These are phyloP conservation scores for Empis stercorea DNA, from an alignment of 2,888 invertebrate species.

Conservation along the genomic window DNA sequence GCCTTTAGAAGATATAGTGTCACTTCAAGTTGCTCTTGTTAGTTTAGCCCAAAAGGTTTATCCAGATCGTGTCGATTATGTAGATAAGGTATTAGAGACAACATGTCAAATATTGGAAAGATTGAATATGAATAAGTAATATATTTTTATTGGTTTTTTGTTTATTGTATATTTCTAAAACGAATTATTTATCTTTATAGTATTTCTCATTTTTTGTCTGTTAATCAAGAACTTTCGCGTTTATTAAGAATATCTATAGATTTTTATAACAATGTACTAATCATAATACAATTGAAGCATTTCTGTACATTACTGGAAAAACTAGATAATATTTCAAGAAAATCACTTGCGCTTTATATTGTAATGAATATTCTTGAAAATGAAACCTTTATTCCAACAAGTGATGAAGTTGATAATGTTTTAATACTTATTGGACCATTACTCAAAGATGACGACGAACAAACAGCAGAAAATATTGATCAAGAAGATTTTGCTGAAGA, in stretches of 20 bases:
- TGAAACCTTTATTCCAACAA: slow-evolving; percentile 73
- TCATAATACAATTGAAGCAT: slow-evolving; percentile 73
- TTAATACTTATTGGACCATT: slow-evolving; percentile 71
- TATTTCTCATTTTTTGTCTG: slow-evolving; percentile 41
- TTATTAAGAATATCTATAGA: slow-evolving; percentile 90
- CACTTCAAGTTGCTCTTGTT: slow-evolving; percentile 86
- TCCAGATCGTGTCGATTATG: slow-evolving; percentile 85
- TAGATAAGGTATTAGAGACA: slow-evolving; percentile 85
- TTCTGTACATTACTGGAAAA: slow-evolving; percentile 76
- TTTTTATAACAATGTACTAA: slow-evolving; percentile 83
- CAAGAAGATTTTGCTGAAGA: slow-evolving; percentile 94
- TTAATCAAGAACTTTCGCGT: slow-evolving; percentile 86
- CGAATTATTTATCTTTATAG: slow-evolving; percentile 15
- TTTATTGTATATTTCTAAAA: neutral
- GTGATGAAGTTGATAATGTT: slow-evolving; percentile 74
- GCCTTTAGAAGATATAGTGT: slow-evolving; percentile 90
- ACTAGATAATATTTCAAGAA: slow-evolving; percentile 78
- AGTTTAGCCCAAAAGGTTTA: slow-evolving; percentile 95
- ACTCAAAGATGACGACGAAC: slow-evolving; percentile 72
- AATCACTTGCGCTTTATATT: slow-evolving; percentile 75
- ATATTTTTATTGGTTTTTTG: slow-evolving; percentile 13
- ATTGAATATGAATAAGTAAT: slow-evolving; percentile 67
- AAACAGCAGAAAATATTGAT: slow-evolving; percentile 54
- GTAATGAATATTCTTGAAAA: slow-evolving; percentile 82
- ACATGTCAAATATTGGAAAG: slow-evolving; percentile 84